A percentile compares a stretch with the other conserved stretches of the same genome.
Conservation (phyloP, 2,888 invertebrate genomes). For the Limnephilus marmoratus region DNA sequence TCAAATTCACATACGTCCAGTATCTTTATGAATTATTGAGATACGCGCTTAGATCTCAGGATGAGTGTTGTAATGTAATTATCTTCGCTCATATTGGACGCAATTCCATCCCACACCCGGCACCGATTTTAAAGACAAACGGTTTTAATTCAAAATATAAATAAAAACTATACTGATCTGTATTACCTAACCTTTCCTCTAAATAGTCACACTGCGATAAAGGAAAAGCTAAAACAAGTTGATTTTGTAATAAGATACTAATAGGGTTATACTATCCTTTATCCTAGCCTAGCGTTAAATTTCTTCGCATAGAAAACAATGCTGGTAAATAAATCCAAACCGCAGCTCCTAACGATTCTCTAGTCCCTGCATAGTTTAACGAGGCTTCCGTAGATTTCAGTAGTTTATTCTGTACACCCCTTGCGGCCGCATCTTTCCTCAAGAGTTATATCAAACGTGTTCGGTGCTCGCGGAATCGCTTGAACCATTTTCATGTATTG, state of each 20-base stretch:
- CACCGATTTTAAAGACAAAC: too few species aligned
- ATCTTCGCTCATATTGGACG: too few species aligned
- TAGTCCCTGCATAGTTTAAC: not conserved
- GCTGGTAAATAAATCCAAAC: constrained; percentile 32
- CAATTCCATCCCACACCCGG: too few species aligned
- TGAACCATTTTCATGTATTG: not conserved
- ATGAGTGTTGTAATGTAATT: too few species aligned
- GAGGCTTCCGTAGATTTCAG: not conserved
- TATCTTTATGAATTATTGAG: too few species aligned
- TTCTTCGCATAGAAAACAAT: constrained; percentile 9
- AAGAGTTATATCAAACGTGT: not conserved
- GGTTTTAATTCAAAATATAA: too few species aligned
- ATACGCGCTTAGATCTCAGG: too few species aligned
- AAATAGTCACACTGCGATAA: too few species aligned
- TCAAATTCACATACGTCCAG: too few species aligned
- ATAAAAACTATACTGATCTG: too few species aligned
- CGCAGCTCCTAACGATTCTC: constrained; percentile 33
- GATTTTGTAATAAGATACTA: too few species aligned
- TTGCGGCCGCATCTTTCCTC: not conserved
- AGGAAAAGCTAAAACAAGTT: not conserved
- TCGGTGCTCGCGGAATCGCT: not conserved
- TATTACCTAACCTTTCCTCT: too few species aligned
- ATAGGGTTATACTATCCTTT: not conserved
- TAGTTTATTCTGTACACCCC: not conserved
- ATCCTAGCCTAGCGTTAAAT: not conserved